Conservation (phyloP, 2,113 vertebrate species). For the Neogobius melanostomus region DNA sequence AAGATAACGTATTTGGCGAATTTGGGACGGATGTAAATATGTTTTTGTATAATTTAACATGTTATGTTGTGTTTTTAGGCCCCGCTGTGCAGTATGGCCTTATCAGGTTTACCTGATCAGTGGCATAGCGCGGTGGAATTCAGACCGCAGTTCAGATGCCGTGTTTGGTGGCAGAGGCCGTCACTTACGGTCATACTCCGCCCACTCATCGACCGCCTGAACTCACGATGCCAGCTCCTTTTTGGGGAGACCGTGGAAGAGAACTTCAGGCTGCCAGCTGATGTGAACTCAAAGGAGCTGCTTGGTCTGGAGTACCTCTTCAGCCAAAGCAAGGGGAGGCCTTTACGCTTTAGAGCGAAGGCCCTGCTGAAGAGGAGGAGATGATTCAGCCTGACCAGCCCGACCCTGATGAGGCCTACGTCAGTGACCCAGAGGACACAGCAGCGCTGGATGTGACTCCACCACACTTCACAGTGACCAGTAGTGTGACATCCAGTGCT, state of each 20-base stretch:
- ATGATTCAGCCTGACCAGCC: constrained; percentile 20
- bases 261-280: constrained; percentile 15
- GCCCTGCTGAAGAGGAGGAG: constrained; percentile 27
- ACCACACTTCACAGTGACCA: not conserved
- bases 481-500: not conserved
- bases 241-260: constrained; percentile 28
- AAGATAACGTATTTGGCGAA: too few relatives aligned
- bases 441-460: not conserved
- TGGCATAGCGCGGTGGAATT: constrained; percentile 23
- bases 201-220: constrained; percentile 20
- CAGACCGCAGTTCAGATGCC: not conserved
- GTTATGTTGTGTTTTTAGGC: too few relatives aligned
- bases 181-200: not conserved
- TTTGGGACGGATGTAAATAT: too few relatives aligned
- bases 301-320: constrained; percentile 20
- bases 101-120: too few relatives aligned
- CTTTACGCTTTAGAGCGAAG: constrained; percentile 16
- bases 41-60: too few relatives aligned
- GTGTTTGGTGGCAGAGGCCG: constrained; percentile 20
- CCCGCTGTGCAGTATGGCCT: too few relatives aligned
- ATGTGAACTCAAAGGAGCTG: constrained; percentile 10
- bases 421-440: not conserved
- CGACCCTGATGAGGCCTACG: not conserved
- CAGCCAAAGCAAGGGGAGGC: constrained; percentile 24
- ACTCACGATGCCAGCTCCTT: constrained; percentile 14